phyloP scores from a whole-genome alignment of 2,888 invertebrate species.

The Coelinius sp. region DNA sequence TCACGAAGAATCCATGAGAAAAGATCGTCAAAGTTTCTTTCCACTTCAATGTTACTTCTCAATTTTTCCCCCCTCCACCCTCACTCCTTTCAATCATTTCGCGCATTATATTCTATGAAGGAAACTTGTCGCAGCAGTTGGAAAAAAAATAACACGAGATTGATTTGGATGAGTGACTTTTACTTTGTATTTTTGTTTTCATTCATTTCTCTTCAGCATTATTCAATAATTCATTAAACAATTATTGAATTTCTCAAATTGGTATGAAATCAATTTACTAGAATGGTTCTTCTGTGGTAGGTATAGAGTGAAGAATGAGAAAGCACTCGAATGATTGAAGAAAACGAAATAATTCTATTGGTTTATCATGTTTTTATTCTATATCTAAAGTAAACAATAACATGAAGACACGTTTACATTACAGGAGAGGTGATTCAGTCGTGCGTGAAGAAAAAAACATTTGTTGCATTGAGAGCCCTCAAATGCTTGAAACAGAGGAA shows the following conservation, averaged over 20 bases:
- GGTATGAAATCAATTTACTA: background rate
- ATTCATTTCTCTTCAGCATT: background rate
- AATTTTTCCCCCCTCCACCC: slow-evolving; percentile 10
- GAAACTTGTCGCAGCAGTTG: slow-evolving; percentile 8
- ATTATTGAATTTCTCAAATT: background rate
- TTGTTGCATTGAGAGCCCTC: slow-evolving; percentile 29
- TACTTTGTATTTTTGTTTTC: background rate
- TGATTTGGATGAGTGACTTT: slow-evolving; percentile 4
- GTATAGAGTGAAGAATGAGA: background rate
- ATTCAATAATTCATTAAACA: background rate
- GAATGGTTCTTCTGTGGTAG: background rate
- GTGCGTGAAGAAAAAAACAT: slow-evolving; percentile 28
- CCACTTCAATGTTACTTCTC: slow-evolving; percentile 18
- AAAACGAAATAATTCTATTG: background rate
- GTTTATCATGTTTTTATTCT: too few species aligned
- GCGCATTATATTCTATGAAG: slow-evolving; percentile 7
- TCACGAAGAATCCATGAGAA: slow-evolving; percentile 41
- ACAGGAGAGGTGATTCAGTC: slow-evolving; percentile 32
- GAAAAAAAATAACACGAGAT: slow-evolving; percentile 20
- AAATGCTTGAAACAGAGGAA: slow-evolving; percentile 14
- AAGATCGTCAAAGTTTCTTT: slow-evolving; percentile 35
- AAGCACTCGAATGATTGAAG: slow-evolving; percentile 18
- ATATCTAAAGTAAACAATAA: too few species aligned
- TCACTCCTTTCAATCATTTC: slow-evolving; percentile 8
- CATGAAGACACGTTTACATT: slow-evolving; percentile 34